Base-by-base conservation (phyloP, 2,797 vertebrate genomes). In the Liparis tanakae region DNA sequence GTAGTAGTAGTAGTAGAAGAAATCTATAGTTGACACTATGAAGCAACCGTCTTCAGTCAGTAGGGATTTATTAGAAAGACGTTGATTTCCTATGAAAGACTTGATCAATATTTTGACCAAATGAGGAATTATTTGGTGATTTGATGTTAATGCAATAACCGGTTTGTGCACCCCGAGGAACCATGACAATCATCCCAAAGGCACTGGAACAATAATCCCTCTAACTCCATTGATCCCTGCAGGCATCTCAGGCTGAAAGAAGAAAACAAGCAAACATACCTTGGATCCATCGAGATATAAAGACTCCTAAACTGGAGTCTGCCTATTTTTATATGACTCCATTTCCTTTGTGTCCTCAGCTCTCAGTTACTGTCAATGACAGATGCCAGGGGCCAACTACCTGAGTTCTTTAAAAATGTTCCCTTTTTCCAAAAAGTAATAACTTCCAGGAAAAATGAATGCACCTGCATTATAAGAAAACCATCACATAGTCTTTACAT, bases 291-390 rank as follows among this genome's bases (percentile, higher is more conserved):
- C 76, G 78, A 89, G 83, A 90, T 81, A 78, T 75, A 65, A 89
- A 86, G 84, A 74, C 75, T 88, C 58, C 70, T 53, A 80, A 90
- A 84, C 75, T 78, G 57, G 50, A 81, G 68, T 80, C 66, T 71
- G 33, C 75, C 79, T 87, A 89, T 87, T 89, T 91, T 88, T 82
- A 88, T 80, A 81, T 43, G 55, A 48, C 65, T 82, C 64, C 3
- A 53, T 84, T 84, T 81, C 43, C 73, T 83, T 77, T 59, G 55
- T 74, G 69, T 79, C 57, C 64, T 66, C 59, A 14, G 71, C 76
- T 88, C 70, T 69, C 25, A 30, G 48, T 59, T 48, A 50, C 64
- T 51, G 63, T 39, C 51, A 62, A 33, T 60, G 76, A 54, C 2
- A 6, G 60, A 65, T 44, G 69, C 76, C 34, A 17, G 25, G 46